Percentiles rank a stretch among this genome's conserved stretches.
phyloP scores from a whole-genome alignment of 1,140 invertebrate species.

The Drosophila persimilis region DNA sequence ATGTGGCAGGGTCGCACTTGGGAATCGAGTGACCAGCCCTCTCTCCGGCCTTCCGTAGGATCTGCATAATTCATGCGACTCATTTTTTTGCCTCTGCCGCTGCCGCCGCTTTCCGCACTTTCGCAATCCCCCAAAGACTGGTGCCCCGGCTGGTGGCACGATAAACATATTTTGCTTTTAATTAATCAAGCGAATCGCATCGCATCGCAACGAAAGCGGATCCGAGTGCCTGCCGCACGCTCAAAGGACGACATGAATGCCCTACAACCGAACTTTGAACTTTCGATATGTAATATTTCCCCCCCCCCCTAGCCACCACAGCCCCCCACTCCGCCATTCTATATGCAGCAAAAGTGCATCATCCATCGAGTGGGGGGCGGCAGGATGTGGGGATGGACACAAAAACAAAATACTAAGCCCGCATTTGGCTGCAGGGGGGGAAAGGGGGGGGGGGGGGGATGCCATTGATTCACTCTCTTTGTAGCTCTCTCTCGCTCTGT shows the following conservation, averaged over 20 bases:
- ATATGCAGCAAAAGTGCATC: slow-evolving; percentile 30
- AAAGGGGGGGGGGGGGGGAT: background rate
- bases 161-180: slow-evolving; percentile 77
- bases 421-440: slow-evolving; percentile 35
- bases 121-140: slow-evolving; percentile 55
- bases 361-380: background rate
- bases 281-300: slow-evolving; percentile 64
- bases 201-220: slow-evolving; percentile 31
- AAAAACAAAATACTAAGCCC: slow-evolving; percentile 65
- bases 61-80: slow-evolving; percentile 61
- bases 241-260: slow-evolving; percentile 64
- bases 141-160: slow-evolving; percentile 6
- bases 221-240: slow-evolving; percentile 44
- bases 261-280: slow-evolving; percentile 72
- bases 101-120: background rate
- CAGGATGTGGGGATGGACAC: background rate
- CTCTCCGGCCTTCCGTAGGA: background rate
- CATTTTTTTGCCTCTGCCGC: slow-evolving; percentile 24
- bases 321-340: slow-evolving; percentile 1
- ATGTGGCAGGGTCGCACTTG: slow-evolving; percentile 32
- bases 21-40: slow-evolving; percentile 38
- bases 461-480: slow-evolving; percentile 15
- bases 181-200: slow-evolving; percentile 59
- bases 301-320: background rate
- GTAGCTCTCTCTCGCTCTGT: background rate